These are phyloP conservation scores for Rhinopomastus cyanomelas DNA, from an alignment of 2,113 vertebrate species.

Conservation along the genomic window DNA sequence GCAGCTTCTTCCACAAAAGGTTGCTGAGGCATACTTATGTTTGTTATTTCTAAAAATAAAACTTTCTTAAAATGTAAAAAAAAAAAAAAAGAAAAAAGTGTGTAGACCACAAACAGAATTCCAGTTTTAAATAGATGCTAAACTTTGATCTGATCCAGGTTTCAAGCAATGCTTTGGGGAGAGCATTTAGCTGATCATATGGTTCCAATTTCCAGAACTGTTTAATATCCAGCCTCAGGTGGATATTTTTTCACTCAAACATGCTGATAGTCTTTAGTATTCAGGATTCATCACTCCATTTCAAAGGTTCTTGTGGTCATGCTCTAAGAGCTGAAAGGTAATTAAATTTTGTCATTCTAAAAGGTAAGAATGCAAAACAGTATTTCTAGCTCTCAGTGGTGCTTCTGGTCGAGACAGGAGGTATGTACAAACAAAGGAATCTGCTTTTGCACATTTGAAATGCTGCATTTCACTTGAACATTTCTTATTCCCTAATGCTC, in stretches of 20 bases:
- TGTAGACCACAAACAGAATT: neutral
- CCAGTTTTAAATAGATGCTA: neutral
- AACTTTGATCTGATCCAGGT: neutral
- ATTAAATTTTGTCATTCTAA: slow-evolving; percentile 69
- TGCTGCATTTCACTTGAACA: slow-evolving; percentile 15
- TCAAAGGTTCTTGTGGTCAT: slow-evolving; percentile 35
- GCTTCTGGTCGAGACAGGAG: slow-evolving; percentile 23
- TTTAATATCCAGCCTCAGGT: neutral
- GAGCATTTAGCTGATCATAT: neutral
- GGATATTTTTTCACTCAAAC: neutral
- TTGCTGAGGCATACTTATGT: neutral
- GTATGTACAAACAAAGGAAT: slow-evolving; percentile 26
- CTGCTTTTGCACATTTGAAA: slow-evolving; percentile 46
- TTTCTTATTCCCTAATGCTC: slow-evolving; percentile 42
- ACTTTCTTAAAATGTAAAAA: neutral
- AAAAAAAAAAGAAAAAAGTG: neutral
- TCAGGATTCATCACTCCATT: slow-evolving; percentile 14
- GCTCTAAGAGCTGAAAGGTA: slow-evolving; percentile 44
- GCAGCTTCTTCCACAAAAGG: neutral
- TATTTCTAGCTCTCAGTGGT: slow-evolving; percentile 55
- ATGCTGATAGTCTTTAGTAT: slow-evolving; percentile 31
- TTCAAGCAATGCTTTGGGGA: neutral
- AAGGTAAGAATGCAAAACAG: slow-evolving; percentile 60
- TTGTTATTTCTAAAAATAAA: neutral
- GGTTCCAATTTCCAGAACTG: neutral